A percentile compares a stretch with the other conserved stretches of the same genome.
phyloP scores from a whole-genome alignment of 2,113 vertebrate species.

The Nycticryphes semicollaris region DNA sequence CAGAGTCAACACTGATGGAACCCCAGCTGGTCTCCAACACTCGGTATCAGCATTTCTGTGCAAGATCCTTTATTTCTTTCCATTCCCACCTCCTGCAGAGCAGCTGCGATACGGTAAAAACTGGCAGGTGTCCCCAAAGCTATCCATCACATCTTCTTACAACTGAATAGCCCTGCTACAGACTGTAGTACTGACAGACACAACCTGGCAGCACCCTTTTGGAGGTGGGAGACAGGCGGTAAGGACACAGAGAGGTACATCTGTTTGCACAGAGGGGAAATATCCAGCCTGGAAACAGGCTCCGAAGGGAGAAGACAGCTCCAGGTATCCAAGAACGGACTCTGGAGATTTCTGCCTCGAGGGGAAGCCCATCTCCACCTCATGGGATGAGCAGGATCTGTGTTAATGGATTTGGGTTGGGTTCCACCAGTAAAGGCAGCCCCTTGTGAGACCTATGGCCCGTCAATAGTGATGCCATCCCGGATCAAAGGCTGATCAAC shows the following conservation, averaged over 20 bases:
- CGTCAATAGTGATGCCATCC: background rate
- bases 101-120: background rate
- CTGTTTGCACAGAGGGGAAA: background rate
- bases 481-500: background rate
- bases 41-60: background rate
- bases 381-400: background rate
- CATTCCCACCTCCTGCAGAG: background rate
- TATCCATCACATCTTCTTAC: background rate
- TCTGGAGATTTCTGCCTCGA: background rate
- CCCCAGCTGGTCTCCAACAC: background rate
- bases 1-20: rapidly evolving
- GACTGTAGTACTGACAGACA: background rate
- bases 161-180: background rate
- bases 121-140: background rate
- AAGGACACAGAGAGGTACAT: background rate
- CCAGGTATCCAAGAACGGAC: background rate
- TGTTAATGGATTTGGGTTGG: background rate
- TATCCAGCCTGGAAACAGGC: background rate
- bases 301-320: background rate
- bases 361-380: background rate
- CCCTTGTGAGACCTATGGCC: background rate
- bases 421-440: background rate
- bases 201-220: background rate
- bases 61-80: background rate
- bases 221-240: background rate